Percentiles rank a stretch among this genome's conserved stretches.
Evolutionary conservation across 2,113 vertebrate species (phyloP).

Genomic region (Dipodomys stephensi): DNA sequence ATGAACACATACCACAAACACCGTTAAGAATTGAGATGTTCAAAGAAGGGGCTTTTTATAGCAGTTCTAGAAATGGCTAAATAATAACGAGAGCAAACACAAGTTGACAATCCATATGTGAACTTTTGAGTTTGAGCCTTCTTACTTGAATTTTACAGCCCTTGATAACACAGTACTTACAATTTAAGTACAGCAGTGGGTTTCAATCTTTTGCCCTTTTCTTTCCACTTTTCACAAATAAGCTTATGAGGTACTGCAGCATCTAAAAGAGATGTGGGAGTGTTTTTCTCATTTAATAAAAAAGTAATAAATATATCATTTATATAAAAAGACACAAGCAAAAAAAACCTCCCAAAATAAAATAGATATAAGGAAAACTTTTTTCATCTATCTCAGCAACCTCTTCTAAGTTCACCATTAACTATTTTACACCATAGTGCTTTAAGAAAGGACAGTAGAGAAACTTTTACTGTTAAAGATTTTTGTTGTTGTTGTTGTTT

Average conservation of each 20-base stretch:
- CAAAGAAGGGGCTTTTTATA: neutral
- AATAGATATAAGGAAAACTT: neutral
- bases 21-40: neutral
- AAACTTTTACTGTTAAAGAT: neutral
- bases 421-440: too few species aligned
- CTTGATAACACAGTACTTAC: neutral
- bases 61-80: neutral
- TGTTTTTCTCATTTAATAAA: neutral
- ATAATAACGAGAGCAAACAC: conserved; percentile 4
- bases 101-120: neutral
- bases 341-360: too few species aligned
- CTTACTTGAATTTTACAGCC: too few species aligned
- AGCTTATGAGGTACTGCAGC: neutral
- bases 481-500: neutral
- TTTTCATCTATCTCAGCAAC: neutral
- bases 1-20: neutral
- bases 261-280: neutral
- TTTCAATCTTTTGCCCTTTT: neutral
- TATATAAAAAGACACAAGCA: too few species aligned
- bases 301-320: too few species aligned
- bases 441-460: neutral
- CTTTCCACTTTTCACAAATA: neutral
- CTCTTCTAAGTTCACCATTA: neutral
- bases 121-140: neutral
- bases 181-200: neutral